These are phyloP conservation scores for Brachyalestes nurse DNA, from an alignment of 2,797 vertebrate genomes.

Conservation along the genomic window DNA sequence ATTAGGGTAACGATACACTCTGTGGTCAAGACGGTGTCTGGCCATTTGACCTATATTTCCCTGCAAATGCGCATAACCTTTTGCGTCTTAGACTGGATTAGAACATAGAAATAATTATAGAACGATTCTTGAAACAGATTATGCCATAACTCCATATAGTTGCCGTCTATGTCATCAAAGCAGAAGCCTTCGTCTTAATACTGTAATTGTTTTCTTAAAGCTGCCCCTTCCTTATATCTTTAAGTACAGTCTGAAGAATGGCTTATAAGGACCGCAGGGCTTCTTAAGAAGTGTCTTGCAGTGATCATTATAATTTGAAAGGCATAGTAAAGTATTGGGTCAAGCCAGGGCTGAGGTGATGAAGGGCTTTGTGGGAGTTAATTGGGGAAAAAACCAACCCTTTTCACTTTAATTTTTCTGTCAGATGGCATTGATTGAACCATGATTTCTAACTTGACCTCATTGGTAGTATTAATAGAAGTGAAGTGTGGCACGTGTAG, in stretches of 20 bases:
- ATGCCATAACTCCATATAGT: slow-evolving; percentile 67
- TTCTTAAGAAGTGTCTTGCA: slow-evolving; percentile 33
- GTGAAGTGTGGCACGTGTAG: slow-evolving; percentile 29
- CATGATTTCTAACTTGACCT: slow-evolving; percentile 27
- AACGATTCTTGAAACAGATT: slow-evolving; percentile 71
- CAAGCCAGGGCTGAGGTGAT: slow-evolving; percentile 39
- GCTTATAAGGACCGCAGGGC: slow-evolving; percentile 27
- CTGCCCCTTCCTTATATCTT: slow-evolving; percentile 27
- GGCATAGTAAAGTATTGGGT: background rate
- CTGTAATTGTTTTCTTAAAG: slow-evolving; percentile 56
- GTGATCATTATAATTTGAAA: slow-evolving; percentile 30
- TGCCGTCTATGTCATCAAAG: slow-evolving; percentile 56
- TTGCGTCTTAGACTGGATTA: slow-evolving; percentile 77
- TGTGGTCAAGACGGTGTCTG: slow-evolving; percentile 73
- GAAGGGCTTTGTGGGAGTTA: slow-evolving; percentile 33
- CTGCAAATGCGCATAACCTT: slow-evolving; percentile 71
- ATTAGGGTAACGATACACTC: slow-evolving; percentile 67
- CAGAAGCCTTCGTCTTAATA: slow-evolving; percentile 51
- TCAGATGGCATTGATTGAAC: slow-evolving; percentile 35
- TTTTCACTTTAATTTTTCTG: slow-evolving; percentile 19
- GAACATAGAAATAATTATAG: slow-evolving; percentile 65
- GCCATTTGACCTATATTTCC: slow-evolving; percentile 79
- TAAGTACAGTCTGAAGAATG: slow-evolving; percentile 35
- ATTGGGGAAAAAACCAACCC: slow-evolving; percentile 40
- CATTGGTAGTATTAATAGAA: slow-evolving; percentile 29